Percentiles rank a stretch among this genome's conserved stretches.
Conservation (phyloP, 2,797 vertebrate species). For the Pseudochaenichthys georgianus region DNA sequence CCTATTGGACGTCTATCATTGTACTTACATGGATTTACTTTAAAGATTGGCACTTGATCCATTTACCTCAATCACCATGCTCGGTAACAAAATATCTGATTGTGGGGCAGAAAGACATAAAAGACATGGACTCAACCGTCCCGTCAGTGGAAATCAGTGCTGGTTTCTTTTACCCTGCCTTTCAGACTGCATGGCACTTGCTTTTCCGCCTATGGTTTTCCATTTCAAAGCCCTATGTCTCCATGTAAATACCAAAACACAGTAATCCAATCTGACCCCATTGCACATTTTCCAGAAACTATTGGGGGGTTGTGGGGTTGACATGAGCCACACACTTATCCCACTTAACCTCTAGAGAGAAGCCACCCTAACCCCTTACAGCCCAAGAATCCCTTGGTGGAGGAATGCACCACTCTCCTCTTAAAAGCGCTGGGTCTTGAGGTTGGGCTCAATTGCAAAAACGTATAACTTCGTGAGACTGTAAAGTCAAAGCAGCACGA, state of each 20-base stretch:
- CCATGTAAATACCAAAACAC: slow-evolving; percentile 87
- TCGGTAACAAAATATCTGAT: slow-evolving; percentile 67
- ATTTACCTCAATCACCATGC: slow-evolving; percentile 70
- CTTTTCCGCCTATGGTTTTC: slow-evolving; percentile 84
- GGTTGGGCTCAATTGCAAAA: slow-evolving; percentile 60
- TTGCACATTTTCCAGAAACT: slow-evolving; percentile 85
- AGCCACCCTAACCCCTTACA: slow-evolving; percentile 79
- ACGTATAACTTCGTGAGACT: slow-evolving; percentile 61
- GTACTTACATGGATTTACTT: slow-evolving; percentile 70
- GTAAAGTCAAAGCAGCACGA: slow-evolving; percentile 60
- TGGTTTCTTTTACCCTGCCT: slow-evolving; percentile 78
- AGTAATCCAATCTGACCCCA: slow-evolving; percentile 86
- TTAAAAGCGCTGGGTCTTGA: slow-evolving; percentile 68
- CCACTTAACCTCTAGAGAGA: slow-evolving; percentile 84
- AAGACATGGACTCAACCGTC: slow-evolving; percentile 74
- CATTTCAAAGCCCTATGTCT: slow-evolving; percentile 85
- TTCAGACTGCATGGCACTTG: slow-evolving; percentile 84
- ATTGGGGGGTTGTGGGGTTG: slow-evolving; percentile 79
- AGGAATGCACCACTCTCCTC: slow-evolving; percentile 74
- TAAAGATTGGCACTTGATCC: slow-evolving; percentile 73
- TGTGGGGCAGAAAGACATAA: slow-evolving; percentile 70
- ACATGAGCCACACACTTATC: slow-evolving; percentile 86
- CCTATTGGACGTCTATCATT: slow-evolving; percentile 56
- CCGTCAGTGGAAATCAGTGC: slow-evolving; percentile 78
- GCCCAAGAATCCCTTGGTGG: slow-evolving; percentile 62